phyloP scores from a whole-genome alignment of 2,888 invertebrate genomes.

The Litoditis marina region DNA sequence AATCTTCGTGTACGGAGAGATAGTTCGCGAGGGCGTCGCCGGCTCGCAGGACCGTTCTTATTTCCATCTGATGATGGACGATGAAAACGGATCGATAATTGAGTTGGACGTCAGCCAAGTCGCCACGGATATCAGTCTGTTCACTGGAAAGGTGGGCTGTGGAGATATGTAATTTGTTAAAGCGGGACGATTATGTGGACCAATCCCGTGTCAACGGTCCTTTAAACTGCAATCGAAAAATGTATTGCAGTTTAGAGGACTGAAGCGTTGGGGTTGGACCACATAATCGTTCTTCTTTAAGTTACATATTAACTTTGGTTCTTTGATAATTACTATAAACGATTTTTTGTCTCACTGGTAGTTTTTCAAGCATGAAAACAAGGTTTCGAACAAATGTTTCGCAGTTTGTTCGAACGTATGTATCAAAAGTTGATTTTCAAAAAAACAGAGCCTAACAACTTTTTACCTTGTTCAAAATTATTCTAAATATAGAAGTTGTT shows the following conservation, averaged over 20 bases:
- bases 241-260: too few relatives aligned
- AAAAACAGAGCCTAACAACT: too few relatives aligned
- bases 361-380: not conserved
- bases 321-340: not conserved
- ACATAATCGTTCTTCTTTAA: too few relatives aligned
- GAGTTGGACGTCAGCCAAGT: conserved; percentile 23
- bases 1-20: conserved; percentile 31
- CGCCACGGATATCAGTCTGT: conserved; percentile 22
- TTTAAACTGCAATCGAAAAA: too few relatives aligned
- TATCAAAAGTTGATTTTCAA: too few relatives aligned
- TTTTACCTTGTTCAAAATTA: too few relatives aligned
- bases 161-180: not conserved
- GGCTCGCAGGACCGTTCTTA: conserved; percentile 21
- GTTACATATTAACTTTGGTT: not conserved
- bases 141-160: conserved; percentile 20
- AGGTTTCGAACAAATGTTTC: too few relatives aligned
- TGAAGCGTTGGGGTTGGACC: too few relatives aligned
- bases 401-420: too few relatives aligned
- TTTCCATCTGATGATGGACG: conserved; percentile 25
- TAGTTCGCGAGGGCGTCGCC: conserved; percentile 23
- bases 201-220: too few relatives aligned
- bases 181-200: too few relatives aligned
- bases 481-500: too few relatives aligned
- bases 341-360: not conserved
- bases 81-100: conserved; percentile 31